phyloP scores from a whole-genome alignment of 1,140 invertebrate species.

The Pachypsylla venusta region DNA sequence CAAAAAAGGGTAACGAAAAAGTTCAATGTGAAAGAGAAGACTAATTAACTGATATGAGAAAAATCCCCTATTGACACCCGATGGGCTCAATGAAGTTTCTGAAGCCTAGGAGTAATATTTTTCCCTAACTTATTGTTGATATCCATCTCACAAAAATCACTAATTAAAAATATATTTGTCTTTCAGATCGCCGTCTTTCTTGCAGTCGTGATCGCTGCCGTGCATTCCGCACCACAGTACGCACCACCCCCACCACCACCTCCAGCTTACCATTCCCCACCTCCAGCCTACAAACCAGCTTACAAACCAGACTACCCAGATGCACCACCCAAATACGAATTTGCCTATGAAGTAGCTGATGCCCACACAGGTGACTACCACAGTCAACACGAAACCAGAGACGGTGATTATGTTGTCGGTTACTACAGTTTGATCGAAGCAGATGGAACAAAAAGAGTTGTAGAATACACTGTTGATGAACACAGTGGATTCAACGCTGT shows the following conservation, averaged over 20 bases:
- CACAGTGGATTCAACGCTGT: slow-evolving; percentile 48
- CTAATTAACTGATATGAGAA: no score
- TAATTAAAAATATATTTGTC: no score
- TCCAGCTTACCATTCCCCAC: slow-evolving; percentile 19
- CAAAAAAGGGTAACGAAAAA: no score
- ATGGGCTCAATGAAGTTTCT: no score
- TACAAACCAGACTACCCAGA: slow-evolving; percentile 18
- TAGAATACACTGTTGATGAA: slow-evolving; percentile 42
- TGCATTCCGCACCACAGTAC: slow-evolving; percentile 12
- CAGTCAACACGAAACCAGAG: slow-evolving; percentile 35
- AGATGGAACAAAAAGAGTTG: slow-evolving; percentile 38
- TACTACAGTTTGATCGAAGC: slow-evolving; percentile 35
- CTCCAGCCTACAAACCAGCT: slow-evolving; percentile 11
- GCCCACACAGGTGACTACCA: slow-evolving; percentile 36
- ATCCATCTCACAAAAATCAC: no score
- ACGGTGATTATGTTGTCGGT: slow-evolving; percentile 36
- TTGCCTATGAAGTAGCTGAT: slow-evolving; percentile 37
- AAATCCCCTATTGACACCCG: no score
- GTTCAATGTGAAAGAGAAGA: no score
- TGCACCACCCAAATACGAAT: slow-evolving; percentile 33
- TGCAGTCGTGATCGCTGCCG: background rate
- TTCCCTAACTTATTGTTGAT: no score
- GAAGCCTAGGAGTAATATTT: no score
- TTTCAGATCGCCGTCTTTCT: background rate
- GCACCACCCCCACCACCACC: slow-evolving; percentile 28